phyloP scores from a whole-genome alignment of 1,140 invertebrate genomes.

The Diabrotica undecimpunctata region DNA sequence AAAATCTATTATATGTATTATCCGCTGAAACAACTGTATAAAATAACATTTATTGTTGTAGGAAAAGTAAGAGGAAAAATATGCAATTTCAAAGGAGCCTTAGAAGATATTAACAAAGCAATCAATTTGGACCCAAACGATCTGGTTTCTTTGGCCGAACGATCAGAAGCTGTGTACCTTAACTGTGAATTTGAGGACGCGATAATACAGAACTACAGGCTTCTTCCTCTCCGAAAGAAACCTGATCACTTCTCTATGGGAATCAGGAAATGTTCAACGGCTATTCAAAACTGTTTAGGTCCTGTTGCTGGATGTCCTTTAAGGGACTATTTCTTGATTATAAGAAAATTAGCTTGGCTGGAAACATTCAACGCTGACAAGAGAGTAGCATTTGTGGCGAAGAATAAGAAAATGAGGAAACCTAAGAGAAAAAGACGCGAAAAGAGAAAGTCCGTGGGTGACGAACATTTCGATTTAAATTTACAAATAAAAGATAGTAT shows the following conservation, averaged over 20 bases:
- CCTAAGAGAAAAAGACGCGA: slow-evolving; percentile 15
- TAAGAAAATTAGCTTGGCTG: slow-evolving; percentile 43
- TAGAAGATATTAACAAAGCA: slow-evolving; percentile 51
- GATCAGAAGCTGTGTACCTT: slow-evolving; percentile 53
- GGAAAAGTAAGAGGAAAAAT: slow-evolving; percentile 44
- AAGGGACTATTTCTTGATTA: slow-evolving; percentile 45
- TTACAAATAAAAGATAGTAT: slow-evolving; percentile 43
- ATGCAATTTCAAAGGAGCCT: slow-evolving; percentile 50
- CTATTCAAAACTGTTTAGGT: slow-evolving; percentile 38
- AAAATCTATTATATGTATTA: too few species aligned
- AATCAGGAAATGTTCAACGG: slow-evolving; percentile 38
- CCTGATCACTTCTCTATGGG: slow-evolving; percentile 55
- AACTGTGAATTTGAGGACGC: slow-evolving; percentile 56
- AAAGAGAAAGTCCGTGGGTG: background rate
- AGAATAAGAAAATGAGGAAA: slow-evolving; percentile 5
- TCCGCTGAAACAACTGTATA: too few species aligned
- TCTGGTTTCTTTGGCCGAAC: slow-evolving; percentile 51
- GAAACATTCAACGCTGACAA: slow-evolving; percentile 38
- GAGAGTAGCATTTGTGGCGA: background rate
- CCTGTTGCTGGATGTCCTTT: slow-evolving; percentile 39
- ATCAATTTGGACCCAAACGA: slow-evolving; percentile 49
- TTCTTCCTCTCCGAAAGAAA: slow-evolving; percentile 48
- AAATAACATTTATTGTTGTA: background rate
- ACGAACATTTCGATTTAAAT: background rate
- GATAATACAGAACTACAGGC: slow-evolving; percentile 51